A percentile compares a stretch with the other conserved stretches of the same genome.
phyloP scores from a whole-genome alignment of 2,113 vertebrate species.

The Noturus placidus region DNA sequence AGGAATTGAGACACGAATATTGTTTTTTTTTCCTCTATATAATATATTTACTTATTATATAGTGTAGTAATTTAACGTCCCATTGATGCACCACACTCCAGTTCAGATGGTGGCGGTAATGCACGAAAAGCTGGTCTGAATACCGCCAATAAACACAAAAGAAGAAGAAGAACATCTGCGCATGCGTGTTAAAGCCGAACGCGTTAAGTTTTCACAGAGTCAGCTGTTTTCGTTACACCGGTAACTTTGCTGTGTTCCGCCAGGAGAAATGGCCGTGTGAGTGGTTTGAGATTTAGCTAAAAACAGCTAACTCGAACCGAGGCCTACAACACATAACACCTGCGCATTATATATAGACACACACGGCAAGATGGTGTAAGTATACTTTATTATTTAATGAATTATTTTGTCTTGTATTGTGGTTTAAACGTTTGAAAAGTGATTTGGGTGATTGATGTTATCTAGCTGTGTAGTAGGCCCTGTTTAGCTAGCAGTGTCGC shows the following conservation, averaged over 20 bases:
- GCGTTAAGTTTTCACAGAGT: not conserved
- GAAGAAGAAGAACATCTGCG: not conserved
- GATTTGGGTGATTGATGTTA: not conserved
- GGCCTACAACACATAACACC: not conserved
- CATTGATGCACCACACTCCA: too few species aligned
- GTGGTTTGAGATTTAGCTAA: slow-evolving; percentile 8
- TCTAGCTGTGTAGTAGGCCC: not conserved
- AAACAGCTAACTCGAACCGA: not conserved
- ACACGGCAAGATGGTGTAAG: slow-evolving; percentile 26
- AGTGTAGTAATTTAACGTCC: too few species aligned
- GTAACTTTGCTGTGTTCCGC: not conserved
- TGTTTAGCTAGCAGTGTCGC: not conserved
- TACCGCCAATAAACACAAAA: too few species aligned
- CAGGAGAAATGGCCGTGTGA: not conserved
- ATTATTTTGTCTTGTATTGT: not conserved
- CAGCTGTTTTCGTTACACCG: not conserved
- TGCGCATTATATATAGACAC: not conserved
- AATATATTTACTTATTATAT: too few species aligned
- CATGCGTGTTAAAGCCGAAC: not conserved
- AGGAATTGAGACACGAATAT: too few species aligned
- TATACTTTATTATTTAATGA: not conserved
- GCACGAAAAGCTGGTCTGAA: too few species aligned
- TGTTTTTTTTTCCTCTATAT: too few species aligned
- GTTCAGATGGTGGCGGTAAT: too few species aligned
- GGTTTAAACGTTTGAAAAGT: not conserved